Percentiles rank a stretch among this genome's conserved stretches.
Evolutionary conservation across 64 coral and sea anemone species (phyloP).

Genomic region (Catalaphyllia jardinei): DNA sequence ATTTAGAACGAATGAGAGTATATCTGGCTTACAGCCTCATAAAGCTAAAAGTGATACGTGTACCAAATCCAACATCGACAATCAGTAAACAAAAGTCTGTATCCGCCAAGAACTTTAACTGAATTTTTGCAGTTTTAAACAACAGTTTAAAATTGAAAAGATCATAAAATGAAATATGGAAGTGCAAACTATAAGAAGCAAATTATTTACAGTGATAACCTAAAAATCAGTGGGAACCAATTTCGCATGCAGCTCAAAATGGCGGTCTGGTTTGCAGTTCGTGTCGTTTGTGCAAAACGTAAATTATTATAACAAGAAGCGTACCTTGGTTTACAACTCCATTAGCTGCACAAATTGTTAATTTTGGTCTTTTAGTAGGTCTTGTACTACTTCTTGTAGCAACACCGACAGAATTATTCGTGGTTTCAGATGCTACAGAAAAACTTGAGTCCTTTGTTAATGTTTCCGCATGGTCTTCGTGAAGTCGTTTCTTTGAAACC

Average conservation of each 20-base stretch:
- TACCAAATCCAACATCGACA: background rate
- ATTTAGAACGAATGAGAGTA: too few relatives aligned
- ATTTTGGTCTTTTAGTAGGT: constrained; percentile 63
- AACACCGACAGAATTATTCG: constrained; percentile 42
- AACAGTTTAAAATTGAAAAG: too few relatives aligned
- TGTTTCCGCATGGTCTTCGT: constrained; percentile 57
- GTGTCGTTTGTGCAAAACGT: constrained; percentile 18
- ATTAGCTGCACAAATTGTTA: background rate
- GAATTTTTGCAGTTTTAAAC: too few relatives aligned
- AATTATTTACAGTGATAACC: background rate
- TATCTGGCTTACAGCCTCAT: too few relatives aligned
- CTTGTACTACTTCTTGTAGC: constrained; percentile 65
- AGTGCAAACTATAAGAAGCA: background rate
- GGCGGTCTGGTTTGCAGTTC: constrained; percentile 2
- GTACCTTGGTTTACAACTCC: constrained; percentile 58
- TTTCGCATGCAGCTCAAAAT: constrained; percentile 20
- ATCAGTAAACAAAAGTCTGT: background rate
- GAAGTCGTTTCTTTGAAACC: constrained; percentile 45
- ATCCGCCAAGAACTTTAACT: background rate
- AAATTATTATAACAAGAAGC: background rate
- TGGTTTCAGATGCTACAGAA: constrained; percentile 20
- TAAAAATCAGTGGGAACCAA: background rate
- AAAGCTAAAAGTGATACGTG: constrained; percentile 3
- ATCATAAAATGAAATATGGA: background rate
- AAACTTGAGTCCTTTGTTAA: constrained; percentile 43